Percentiles rank a stretch among this genome's conserved stretches.
phyloP scores from a whole-genome alignment of 1,140 invertebrate species.

The Neotoxoptera formosana region DNA sequence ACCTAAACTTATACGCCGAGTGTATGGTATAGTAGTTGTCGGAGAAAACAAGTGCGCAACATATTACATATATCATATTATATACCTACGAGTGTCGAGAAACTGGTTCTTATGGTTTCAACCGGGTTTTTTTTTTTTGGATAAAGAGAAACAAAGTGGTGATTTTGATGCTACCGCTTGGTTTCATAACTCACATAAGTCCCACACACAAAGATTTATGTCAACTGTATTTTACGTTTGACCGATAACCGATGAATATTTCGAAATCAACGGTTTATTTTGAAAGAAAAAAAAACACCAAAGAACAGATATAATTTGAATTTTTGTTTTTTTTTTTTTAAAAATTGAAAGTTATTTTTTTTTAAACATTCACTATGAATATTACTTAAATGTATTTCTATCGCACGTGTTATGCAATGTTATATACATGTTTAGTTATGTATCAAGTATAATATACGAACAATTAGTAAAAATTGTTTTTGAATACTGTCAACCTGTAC shows the following conservation, averaged over 20 bases:
- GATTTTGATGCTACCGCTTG: background rate
- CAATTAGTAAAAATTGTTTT: background rate
- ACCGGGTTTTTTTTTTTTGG: background rate
- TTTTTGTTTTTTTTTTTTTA: background rate
- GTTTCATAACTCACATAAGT: too few relatives aligned
- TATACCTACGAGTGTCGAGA: background rate
- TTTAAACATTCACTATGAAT: background rate
- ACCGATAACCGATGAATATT: background rate
- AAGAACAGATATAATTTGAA: background rate
- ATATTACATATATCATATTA: background rate
- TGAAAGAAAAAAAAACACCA: background rate
- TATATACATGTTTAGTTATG: background rate
- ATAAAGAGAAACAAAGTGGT: background rate
- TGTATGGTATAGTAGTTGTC: background rate
- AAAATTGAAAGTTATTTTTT: too few relatives aligned
- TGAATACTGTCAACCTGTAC: background rate
- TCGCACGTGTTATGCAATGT: background rate
- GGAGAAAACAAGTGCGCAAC: background rate
- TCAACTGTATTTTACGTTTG: background rate
- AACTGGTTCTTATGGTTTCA: background rate
- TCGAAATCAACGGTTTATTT: background rate
- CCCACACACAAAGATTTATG: background rate
- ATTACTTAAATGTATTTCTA: background rate
- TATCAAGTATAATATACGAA: background rate
- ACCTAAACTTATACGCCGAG: too few relatives aligned